Evolutionary conservation across 2,113 vertebrate genomes (phyloP).

Genomic region (Lepus europaeus): DNA sequence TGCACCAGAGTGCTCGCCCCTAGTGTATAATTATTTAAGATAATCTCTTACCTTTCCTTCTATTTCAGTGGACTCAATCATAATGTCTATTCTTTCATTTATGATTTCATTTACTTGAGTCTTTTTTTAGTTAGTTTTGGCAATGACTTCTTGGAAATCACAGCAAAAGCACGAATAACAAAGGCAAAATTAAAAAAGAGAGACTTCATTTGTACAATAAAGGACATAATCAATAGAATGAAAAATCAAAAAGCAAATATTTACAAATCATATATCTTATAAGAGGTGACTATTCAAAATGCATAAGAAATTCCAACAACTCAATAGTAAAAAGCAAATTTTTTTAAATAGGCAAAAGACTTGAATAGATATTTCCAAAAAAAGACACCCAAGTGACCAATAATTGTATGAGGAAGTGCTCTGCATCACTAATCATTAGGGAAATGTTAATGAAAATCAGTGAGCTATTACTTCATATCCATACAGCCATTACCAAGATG

Average conservation of each 20-base stretch:
- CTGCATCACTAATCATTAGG: neutral
- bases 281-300: neutral
- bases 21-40: neutral
- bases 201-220: neutral
- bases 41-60: neutral
- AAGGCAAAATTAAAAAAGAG: neutral
- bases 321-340: neutral
- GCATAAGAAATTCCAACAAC: neutral
- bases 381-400: neutral
- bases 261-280: neutral
- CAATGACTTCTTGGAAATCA: neutral
- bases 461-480: neutral
- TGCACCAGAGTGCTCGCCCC: too few relatives aligned
- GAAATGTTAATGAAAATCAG: neutral
- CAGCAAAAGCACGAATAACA: neutral
- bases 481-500: neutral
- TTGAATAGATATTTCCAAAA: neutral
- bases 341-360: neutral
- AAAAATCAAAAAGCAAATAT: neutral
- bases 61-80: neutral
- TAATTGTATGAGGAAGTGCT: neutral
- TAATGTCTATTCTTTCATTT: neutral
- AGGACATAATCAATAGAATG: neutral
- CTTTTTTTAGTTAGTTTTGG: neutral
- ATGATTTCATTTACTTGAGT: neutral